Percentiles rank a stretch among this genome's conserved stretches.
Conservation (phyloP, 1,140 invertebrate genomes). For the Trinorchestia longiramus region DNA sequence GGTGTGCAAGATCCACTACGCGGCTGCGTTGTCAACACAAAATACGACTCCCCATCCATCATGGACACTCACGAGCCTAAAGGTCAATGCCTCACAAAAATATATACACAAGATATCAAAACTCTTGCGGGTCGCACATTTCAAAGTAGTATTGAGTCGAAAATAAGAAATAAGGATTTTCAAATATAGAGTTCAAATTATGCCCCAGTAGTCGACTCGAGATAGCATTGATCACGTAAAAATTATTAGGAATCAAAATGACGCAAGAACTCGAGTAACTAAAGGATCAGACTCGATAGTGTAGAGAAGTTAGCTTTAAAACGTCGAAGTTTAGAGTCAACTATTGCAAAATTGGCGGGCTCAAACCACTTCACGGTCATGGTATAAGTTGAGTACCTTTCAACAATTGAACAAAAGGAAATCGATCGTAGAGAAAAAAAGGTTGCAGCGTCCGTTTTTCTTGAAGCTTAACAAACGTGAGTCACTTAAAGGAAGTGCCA, state of each 20-base stretch:
- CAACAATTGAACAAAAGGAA: not conserved
- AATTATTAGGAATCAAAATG: not conserved
- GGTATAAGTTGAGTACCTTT: not conserved
- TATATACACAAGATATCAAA: not conserved
- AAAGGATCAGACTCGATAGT: not conserved
- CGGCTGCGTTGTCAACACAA: not conserved
- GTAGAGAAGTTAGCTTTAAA: not conserved
- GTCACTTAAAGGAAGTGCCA: slow-evolving; percentile 36
- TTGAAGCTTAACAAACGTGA: not conserved
- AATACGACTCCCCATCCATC: slow-evolving; percentile 37
- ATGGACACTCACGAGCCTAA: not conserved
- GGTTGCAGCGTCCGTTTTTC: not conserved
- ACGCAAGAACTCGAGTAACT: not conserved
- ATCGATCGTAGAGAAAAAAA: not conserved
- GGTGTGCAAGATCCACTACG: slow-evolving; percentile 31
- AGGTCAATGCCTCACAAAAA: not conserved
- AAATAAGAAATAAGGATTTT: not conserved
- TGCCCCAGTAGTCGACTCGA: not conserved
- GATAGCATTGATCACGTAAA: not conserved
- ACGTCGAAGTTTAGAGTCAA: not conserved
- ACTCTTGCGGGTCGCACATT: not conserved
- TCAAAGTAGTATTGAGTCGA: not conserved
- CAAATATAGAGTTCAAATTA: not conserved
- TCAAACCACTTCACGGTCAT: not conserved
- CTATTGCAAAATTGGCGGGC: not conserved